Percentiles rank a stretch among this genome's conserved stretches.
These are phyloP conservation scores for Diplodus puntazzo DNA, from an alignment of 2,797 vertebrate species.

Conservation along the genomic window DNA sequence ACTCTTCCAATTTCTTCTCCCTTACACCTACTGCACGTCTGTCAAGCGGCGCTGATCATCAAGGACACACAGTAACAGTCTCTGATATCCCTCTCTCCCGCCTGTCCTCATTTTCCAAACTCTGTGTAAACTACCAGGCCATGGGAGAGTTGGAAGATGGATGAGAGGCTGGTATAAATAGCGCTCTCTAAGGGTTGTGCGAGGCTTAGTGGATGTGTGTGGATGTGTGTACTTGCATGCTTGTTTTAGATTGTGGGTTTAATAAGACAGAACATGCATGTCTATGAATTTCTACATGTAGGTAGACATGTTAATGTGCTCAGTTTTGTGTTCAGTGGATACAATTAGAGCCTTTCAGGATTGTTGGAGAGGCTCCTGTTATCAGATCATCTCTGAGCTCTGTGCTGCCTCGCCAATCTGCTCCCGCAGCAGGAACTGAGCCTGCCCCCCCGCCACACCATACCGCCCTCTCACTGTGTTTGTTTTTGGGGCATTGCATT, in stretches of 20 bases:
- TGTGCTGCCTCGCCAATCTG: constrained; percentile 78
- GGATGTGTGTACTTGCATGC: constrained; percentile 29
- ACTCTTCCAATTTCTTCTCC: constrained; percentile 51
- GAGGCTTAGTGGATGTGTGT: constrained; percentile 50
- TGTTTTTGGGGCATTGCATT: constrained; percentile 52
- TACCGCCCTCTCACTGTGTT: constrained; percentile 8
- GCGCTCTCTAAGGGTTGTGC: constrained; percentile 72
- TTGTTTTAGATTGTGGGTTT: constrained; percentile 39
- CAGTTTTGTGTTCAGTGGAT: constrained; percentile 35
- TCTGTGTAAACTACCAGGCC: constrained; percentile 70
- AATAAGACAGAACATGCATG: constrained; percentile 18
- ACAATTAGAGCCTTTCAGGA: constrained; percentile 59
- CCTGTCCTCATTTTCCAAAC: constrained; percentile 80
- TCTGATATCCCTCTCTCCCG: constrained; percentile 68
- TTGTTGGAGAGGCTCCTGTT: constrained; percentile 65
- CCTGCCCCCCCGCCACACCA: neutral
- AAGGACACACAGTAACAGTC: constrained; percentile 62
- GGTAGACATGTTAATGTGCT: constrained; percentile 32
- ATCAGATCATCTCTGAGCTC: constrained; percentile 67
- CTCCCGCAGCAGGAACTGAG: constrained; percentile 77
- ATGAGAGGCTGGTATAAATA: constrained; percentile 83
- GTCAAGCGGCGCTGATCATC: constrained; percentile 66
- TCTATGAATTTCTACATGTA: constrained; percentile 36
- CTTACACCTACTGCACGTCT: constrained; percentile 65
- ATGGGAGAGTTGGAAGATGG: constrained; percentile 78